Base-by-base conservation (phyloP, 2,113 vertebrate species). In the Eubucco bourcierii region DNA sequence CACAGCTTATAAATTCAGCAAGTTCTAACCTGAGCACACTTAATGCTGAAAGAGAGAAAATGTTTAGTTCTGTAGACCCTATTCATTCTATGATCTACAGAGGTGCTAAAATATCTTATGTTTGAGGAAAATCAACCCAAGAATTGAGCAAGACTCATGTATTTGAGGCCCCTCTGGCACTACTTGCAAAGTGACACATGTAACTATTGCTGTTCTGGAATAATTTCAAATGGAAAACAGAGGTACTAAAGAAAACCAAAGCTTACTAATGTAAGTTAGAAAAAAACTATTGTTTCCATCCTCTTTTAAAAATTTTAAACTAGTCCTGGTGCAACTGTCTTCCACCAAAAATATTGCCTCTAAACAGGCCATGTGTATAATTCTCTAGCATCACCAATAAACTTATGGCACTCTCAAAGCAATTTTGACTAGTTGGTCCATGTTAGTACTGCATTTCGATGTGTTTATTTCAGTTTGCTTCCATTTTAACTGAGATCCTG, bases 141-240 rank as follows among this genome's bases (percentile, higher is more conserved):
- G 90, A 92, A 86, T 84, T 82, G 84, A 90, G 80, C 68, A 83
- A 84, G 68, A 28, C 73, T 94, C 73, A 68, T 78, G 76, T 50
- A 55, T 93, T 93, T 95, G 89, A 94, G 93, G 70, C 85, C 65
- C 78, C 71, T 90, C 55, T 95, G 90, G 92, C 91, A 91, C 58
- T 53, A 70, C 90, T 93, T 91, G 72, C 86, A 91, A 88, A 44
- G 80, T 74, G 74, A 83, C 68, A 46, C 39, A 55, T 74, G 70
- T 92, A 92, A 95, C 93, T 91, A 89, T 81, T 90, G 87, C 75
- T 89, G 53, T 74, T 93, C 88, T 84, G 76, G 87, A 88, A 74
- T 81, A 89, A 90, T 93, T 93, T 95, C 93, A 85, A 91, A 80
- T 14, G 21, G 76, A 94, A 95, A 93, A 65, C 80, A 80, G 68